Percentiles rank a stretch among this genome's conserved stretches.
These are phyloP conservation scores for Pomatostomus ruficeps DNA, from an alignment of 2,113 vertebrate species.

Conservation along the genomic window DNA sequence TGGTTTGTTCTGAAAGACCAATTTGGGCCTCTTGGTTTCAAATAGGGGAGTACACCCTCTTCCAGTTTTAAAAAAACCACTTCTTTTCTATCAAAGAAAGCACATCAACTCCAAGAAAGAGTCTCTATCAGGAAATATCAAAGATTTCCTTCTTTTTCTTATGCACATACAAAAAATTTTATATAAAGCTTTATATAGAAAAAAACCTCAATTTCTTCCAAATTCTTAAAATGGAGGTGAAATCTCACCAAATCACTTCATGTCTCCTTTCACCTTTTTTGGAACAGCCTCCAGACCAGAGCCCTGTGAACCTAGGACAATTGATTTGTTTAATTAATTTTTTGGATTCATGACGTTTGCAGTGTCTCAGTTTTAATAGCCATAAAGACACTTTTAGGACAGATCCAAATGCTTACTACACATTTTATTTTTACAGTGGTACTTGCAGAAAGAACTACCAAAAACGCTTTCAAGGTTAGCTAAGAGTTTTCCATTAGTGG, in stretches of 20 bases:
- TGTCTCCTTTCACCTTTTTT: neutral
- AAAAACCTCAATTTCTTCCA: neutral
- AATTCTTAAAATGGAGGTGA: neutral
- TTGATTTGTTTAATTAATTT: neutral
- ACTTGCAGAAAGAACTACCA: neutral
- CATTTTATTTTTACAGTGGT: neutral
- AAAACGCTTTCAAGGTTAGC: neutral
- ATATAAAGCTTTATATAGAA: neutral
- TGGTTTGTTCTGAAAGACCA: neutral
- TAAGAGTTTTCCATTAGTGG: neutral
- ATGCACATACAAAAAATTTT: neutral
- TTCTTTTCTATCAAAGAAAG: neutral
- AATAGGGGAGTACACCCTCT: neutral
- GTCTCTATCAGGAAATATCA: neutral
- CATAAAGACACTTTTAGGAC: neutral
- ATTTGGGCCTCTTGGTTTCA: neutral
- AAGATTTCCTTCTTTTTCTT: neutral
- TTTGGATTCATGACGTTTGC: neutral
- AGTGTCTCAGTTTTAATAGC: neutral
- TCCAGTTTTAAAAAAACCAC: neutral
- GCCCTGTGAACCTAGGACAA: neutral
- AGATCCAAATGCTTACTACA: neutral
- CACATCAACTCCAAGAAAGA: neutral
- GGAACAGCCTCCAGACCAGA: neutral
- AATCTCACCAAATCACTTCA: neutral